Evolutionary conservation across 2,888 invertebrate genomes (phyloP).

Genomic region (Calliopum simillimum): DNA sequence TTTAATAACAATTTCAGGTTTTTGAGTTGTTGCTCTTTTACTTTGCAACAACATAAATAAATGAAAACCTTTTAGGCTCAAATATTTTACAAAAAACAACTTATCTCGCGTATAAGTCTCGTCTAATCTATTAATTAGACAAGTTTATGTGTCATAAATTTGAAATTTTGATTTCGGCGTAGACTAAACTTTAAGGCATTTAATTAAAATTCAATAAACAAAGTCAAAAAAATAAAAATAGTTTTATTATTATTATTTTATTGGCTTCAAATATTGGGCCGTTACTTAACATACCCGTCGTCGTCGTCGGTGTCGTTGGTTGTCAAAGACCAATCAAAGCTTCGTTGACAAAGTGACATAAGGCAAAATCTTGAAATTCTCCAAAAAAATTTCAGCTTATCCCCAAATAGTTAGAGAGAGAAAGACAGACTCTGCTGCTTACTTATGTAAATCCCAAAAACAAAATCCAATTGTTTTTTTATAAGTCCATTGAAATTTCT

Average conservation of each 20-base stretch:
- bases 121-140: constrained; percentile 20
- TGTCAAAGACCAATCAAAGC: neutral
- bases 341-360: neutral
- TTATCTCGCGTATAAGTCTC: constrained; percentile 1
- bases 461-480: constrained; percentile 8
- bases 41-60: neutral
- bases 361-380: neutral
- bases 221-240: neutral
- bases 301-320: too few relatives aligned
- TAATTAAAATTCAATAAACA: constrained; percentile 25
- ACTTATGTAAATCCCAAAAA: constrained; percentile 14
- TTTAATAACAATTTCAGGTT: constrained; percentile 38
- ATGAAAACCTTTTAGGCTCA: too few relatives aligned
- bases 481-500: constrained; percentile 6
- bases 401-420: neutral
- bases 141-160: constrained; percentile 25
- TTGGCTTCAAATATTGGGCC: constrained; percentile 3
- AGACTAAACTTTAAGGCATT: constrained; percentile 10
- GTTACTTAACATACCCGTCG: constrained; percentile 3
- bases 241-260: constrained; percentile 6
- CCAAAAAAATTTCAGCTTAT: neutral
- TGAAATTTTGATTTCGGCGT: neutral
- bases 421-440: neutral
- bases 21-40: constrained; percentile 22
- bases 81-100: neutral